phyloP scores from a whole-genome alignment of 2,888 invertebrate species.

The Ophion slaviceki region DNA sequence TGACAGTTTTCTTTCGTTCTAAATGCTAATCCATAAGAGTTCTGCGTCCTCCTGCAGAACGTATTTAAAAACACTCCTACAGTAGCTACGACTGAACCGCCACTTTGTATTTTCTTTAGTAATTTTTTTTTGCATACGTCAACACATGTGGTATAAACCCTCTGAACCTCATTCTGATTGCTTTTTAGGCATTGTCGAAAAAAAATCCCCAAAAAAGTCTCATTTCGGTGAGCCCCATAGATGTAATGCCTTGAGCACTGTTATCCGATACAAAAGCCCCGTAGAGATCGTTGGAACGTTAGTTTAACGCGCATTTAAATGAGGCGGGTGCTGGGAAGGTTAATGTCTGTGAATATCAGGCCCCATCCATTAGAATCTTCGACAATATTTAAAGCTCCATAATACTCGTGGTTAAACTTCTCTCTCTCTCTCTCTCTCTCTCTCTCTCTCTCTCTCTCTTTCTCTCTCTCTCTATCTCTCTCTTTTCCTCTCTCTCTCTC shows the following conservation, averaged over 20 bases:
- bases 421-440: constrained; percentile 8
- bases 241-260: not conserved
- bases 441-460: constrained; percentile 18
- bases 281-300: not conserved
- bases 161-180: too few relatives aligned
- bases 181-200: too few relatives aligned
- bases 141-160: too few relatives aligned
- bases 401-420: constrained; percentile 25
- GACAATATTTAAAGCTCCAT: constrained; percentile 24
- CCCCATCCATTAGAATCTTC: constrained; percentile 8
- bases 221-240: too few relatives aligned
- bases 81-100: too few relatives aligned
- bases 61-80: too few relatives aligned
- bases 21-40: too few relatives aligned
- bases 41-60: too few relatives aligned
- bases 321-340: not conserved
- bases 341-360: constrained; percentile 11
- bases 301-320: constrained; percentile 13
- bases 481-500: not conserved
- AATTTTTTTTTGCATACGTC: too few relatives aligned
- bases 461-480: constrained; percentile 18
- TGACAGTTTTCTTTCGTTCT: too few relatives aligned
- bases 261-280: not conserved
- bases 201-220: too few relatives aligned
- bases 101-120: too few relatives aligned